These are phyloP conservation scores for Zaprionus africanus DNA, from an alignment of 1,140 invertebrate genomes.

Conservation along the genomic window DNA sequence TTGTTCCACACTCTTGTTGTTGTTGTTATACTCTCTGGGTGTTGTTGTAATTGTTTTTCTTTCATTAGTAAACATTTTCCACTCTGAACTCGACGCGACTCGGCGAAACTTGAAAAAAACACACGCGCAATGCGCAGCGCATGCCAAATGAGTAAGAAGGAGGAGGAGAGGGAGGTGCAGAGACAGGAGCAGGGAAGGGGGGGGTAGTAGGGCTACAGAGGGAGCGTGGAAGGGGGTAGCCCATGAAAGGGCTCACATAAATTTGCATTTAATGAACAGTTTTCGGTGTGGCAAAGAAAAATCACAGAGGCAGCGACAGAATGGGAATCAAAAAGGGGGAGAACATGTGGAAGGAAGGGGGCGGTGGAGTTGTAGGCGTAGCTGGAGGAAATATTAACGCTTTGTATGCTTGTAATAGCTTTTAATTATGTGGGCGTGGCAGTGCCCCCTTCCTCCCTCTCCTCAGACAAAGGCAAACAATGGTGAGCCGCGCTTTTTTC, in stretches of 20 bases:
- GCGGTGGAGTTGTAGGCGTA: neutral
- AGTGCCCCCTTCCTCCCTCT: neutral
- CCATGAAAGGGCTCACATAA: slow-evolving; percentile 52
- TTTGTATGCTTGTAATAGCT: slow-evolving; percentile 72
- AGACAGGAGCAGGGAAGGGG: neutral
- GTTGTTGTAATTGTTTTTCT: slow-evolving; percentile 75
- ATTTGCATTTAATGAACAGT: slow-evolving; percentile 82
- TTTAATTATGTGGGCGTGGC: slow-evolving; percentile 74
- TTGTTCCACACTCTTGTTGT: slow-evolving; percentile 30
- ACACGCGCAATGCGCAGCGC: slow-evolving; percentile 74
- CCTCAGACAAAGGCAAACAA: slow-evolving; percentile 12
- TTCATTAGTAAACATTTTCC: slow-evolving; percentile 54
- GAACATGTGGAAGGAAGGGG: too few species aligned
- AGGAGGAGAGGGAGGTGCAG: neutral
- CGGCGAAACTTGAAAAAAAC: slow-evolving; percentile 64
- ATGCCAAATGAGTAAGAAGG: slow-evolving; percentile 68
- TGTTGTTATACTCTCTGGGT: slow-evolving; percentile 19
- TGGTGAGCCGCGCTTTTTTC: neutral
- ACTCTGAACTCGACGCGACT: slow-evolving; percentile 21
- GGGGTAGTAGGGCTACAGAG: slow-evolving; percentile 4
- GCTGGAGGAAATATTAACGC: slow-evolving; percentile 43
- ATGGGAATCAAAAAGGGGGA: neutral
- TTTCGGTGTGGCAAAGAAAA: slow-evolving; percentile 43
- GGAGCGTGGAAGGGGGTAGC: slow-evolving; percentile 1
- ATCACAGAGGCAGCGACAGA: slow-evolving; percentile 4